Conservation (phyloP, 2,888 invertebrate genomes). For the Branchipolynoe longqiensis region DNA sequence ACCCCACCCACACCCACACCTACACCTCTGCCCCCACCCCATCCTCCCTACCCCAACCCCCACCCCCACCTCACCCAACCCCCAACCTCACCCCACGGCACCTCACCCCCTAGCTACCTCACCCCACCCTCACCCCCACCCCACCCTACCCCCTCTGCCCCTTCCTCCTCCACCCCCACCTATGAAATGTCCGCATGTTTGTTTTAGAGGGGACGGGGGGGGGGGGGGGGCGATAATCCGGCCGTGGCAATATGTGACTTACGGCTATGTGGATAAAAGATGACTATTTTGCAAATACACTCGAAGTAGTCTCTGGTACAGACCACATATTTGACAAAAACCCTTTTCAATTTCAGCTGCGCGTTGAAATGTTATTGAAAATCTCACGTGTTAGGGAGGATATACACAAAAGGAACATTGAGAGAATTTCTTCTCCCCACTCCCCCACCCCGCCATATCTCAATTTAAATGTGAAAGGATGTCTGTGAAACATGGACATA, state of each 20-base stretch:
- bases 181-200: too few relatives aligned
- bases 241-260: conserved; percentile 15
- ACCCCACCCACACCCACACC: neutral
- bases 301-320: too few relatives aligned
- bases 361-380: too few relatives aligned
- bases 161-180: neutral
- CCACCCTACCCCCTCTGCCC: neutral
- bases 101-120: too few relatives aligned
- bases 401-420: too few relatives aligned
- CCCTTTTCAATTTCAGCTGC: too few relatives aligned
- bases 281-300: conserved; percentile 37
- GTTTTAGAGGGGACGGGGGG: neutral
- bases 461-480: too few relatives aligned
- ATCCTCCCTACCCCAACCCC: neutral
- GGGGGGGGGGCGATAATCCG: neutral
- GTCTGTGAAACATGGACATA: too few relatives aligned
- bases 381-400: too few relatives aligned
- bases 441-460: too few relatives aligned
- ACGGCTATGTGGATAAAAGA: conserved; percentile 19
- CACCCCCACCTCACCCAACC: neutral
- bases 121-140: neutral
- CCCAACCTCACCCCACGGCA: neutral
- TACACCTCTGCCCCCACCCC: neutral
- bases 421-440: too few relatives aligned
- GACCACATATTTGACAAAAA: too few relatives aligned